phyloP scores from a whole-genome alignment of 2,797 vertebrate species.

The Merluccius polli region DNA sequence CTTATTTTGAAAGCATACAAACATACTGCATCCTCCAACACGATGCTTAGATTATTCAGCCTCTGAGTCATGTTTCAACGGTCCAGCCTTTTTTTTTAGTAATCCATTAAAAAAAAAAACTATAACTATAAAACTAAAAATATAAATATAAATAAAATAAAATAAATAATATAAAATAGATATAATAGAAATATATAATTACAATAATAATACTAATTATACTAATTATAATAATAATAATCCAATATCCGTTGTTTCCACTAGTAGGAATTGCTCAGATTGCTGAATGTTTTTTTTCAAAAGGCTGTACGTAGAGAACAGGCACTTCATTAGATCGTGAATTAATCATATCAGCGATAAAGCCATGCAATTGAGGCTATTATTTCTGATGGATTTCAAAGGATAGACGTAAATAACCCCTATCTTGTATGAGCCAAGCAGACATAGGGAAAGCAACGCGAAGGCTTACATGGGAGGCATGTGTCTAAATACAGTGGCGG shows the following conservation, averaged over 20 bases:
- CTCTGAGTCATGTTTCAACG: background rate
- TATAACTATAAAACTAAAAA: background rate
- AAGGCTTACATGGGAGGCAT: background rate
- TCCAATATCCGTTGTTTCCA: background rate
- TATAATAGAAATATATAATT: too few relatives aligned
- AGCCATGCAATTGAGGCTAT: background rate
- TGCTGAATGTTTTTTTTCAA: background rate
- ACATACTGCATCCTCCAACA: background rate
- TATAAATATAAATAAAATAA: background rate
- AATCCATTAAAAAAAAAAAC: background rate
- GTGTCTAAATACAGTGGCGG: background rate
- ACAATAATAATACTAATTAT: too few relatives aligned
- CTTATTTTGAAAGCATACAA: background rate
- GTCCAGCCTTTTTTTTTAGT: background rate
- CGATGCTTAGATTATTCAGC: background rate
- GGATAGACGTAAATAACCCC: background rate
- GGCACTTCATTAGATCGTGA: background rate
- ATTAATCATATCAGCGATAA: background rate
- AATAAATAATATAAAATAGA: background rate
- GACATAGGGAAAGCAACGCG: background rate
- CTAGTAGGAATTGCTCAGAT: background rate
- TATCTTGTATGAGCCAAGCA: background rate
- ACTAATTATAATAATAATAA: background rate
- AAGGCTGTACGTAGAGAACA: background rate
- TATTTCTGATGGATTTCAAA: background rate